Evolutionary conservation across 2,888 invertebrate species (phyloP).

Genomic region (Epinotia nisella): DNA sequence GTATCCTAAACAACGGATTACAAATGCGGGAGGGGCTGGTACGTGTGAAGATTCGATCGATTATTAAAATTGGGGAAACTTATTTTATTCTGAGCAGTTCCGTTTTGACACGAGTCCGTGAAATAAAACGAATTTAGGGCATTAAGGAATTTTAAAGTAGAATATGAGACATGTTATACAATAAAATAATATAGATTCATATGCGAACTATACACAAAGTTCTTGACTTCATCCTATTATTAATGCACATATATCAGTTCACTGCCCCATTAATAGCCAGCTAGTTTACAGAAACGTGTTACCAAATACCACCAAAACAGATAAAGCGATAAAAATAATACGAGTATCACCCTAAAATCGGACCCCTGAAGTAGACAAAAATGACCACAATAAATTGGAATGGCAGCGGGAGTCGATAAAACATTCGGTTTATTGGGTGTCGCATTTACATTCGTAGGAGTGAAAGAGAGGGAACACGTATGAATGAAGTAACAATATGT

Average conservation of each 20-base stretch:
- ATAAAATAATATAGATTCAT: no score
- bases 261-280: conserved; percentile 13
- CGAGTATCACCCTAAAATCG: conserved; percentile 78
- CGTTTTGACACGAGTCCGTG: conserved; percentile 1
- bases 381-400: conserved; percentile 85
- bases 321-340: conserved; percentile 70
- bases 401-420: conserved; percentile 82
- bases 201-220: no score
- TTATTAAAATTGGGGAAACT: conserved; percentile 34
- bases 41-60: conserved; percentile 42
- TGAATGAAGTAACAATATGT: conserved; percentile 66
- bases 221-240: neutral
- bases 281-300: conserved; percentile 28
- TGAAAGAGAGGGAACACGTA: conserved; percentile 74
- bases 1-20: conserved; percentile 81
- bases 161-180: neutral
- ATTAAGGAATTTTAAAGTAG: neutral
- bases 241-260: conserved; percentile 1
- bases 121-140: neutral
- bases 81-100: conserved; percentile 25
- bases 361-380: conserved; percentile 81
- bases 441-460: conserved; percentile 82
- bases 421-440: conserved; percentile 84
- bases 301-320: conserved; percentile 58
- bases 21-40: conserved; percentile 76